phyloP scores from a whole-genome alignment of 2,797 vertebrate genomes.

The Acrossocheilus fasciatus region DNA sequence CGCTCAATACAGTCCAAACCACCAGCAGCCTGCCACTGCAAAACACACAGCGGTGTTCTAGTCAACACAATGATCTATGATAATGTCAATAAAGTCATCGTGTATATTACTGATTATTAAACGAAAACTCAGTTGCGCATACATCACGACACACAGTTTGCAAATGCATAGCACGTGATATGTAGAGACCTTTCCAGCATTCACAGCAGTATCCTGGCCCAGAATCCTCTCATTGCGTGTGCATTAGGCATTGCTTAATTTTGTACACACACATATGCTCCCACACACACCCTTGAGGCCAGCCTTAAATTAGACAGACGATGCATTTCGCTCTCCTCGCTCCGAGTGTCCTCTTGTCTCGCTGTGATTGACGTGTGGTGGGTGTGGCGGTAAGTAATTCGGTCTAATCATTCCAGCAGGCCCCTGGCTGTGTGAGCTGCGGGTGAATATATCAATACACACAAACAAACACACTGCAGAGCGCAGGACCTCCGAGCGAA shows the following conservation, averaged over 20 bases:
- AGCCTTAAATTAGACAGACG: constrained; percentile 53
- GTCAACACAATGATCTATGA: constrained; percentile 17
- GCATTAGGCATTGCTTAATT: constrained; percentile 36
- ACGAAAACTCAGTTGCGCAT: neutral
- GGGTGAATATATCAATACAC: constrained; percentile 57
- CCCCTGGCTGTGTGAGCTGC: constrained; percentile 54
- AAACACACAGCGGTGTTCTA: neutral
- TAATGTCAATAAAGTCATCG: neutral
- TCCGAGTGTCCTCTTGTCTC: constrained; percentile 45
- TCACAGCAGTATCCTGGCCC: neutral
- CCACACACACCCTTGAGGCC: constrained; percentile 41
- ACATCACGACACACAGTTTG: neutral
- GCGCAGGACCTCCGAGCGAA: constrained; percentile 40
- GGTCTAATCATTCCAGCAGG: constrained; percentile 52
- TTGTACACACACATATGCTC: constrained; percentile 24
- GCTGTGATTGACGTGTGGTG: constrained; percentile 55
- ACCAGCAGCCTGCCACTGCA: neutral
- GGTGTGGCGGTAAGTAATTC: constrained; percentile 49
- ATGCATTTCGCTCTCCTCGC: constrained; percentile 26
- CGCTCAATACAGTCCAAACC: constrained; percentile 29
- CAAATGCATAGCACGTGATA: neutral
- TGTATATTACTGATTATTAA: constrained; percentile 21
- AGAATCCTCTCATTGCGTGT: neutral
- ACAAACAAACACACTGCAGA: constrained; percentile 45
- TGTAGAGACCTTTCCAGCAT: neutral